A percentile compares a stretch with the other conserved stretches of the same genome.
Evolutionary conservation across 2,113 vertebrate species (phyloP).

Genomic region (Thalassoma bifasciatum): DNA sequence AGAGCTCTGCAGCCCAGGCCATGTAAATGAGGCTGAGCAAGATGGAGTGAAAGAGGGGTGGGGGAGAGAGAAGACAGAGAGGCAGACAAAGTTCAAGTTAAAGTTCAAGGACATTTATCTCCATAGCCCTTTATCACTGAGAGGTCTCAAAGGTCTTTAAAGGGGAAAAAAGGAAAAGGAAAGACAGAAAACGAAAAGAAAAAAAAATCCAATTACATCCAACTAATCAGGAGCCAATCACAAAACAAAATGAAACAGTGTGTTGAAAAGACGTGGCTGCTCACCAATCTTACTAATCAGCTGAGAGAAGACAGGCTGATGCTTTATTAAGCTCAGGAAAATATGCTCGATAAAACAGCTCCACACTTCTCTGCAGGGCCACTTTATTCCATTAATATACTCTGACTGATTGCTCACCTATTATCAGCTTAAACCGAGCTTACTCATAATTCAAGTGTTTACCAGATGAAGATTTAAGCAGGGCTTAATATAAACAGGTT

Average conservation of each 20-base stretch:
- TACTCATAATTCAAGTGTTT: background rate
- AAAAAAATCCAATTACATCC: constrained; percentile 67
- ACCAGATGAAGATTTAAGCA: background rate
- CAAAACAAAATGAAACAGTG: constrained; percentile 58
- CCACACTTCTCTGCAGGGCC: constrained; percentile 24
- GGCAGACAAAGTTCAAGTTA: constrained; percentile 67
- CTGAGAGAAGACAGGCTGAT: constrained; percentile 32
- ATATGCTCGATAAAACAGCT: constrained; percentile 45
- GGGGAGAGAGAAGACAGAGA: constrained; percentile 36
- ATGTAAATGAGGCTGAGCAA: constrained; percentile 58
- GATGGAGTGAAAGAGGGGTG: constrained; percentile 31
- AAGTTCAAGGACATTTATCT: constrained; percentile 74
- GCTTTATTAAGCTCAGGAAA: constrained; percentile 57
- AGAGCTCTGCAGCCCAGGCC: constrained; percentile 52
- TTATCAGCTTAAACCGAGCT: constrained; percentile 13
- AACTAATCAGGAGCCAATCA: constrained; percentile 68
- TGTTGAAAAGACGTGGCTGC: constrained; percentile 42
- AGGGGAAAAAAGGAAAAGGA: background rate
- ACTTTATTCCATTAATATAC: constrained; percentile 46
- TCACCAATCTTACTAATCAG: constrained; percentile 64
- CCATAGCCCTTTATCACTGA: constrained; percentile 40
- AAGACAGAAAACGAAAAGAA: constrained; percentile 11
- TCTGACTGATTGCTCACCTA: constrained; percentile 35
- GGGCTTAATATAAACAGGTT: background rate
- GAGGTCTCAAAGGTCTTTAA: constrained; percentile 43